phyloP scores from a whole-genome alignment of 2,888 invertebrate species.

The Coremacera marginata region DNA sequence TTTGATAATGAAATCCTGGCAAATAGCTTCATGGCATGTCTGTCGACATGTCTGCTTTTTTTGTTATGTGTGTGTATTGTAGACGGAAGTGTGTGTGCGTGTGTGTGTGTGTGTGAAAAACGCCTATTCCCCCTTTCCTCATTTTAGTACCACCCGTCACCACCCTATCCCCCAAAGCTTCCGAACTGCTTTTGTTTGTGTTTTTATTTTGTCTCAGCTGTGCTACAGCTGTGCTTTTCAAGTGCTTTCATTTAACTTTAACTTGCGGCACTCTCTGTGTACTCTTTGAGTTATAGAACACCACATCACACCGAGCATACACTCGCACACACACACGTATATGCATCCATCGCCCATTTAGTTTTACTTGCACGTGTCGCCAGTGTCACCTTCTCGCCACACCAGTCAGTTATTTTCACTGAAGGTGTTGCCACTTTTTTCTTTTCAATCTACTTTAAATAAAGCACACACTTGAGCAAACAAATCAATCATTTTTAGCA shows the following conservation, averaged over 20 bases:
- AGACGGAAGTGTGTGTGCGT: too few species aligned
- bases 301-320: too few species aligned
- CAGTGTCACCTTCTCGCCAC: background rate
- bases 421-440: background rate
- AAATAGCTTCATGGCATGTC: background rate
- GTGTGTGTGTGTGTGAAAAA: background rate
- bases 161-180: background rate
- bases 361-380: background rate
- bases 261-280: background rate
- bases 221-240: slow-evolving; percentile 19
- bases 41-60: background rate
- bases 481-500: too few species aligned
- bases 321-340: too few species aligned
- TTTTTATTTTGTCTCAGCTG: background rate
- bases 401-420: background rate
- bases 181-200: background rate
- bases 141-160: background rate
- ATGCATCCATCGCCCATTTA: background rate
- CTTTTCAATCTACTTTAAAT: too few species aligned
- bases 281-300: background rate
- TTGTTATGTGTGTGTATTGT: background rate
- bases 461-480: too few species aligned
- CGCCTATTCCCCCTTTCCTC: background rate
- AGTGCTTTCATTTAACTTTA: slow-evolving; percentile 9
- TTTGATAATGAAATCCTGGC: slow-evolving; percentile 22